These are phyloP conservation scores for Drosophila cognata DNA, from an alignment of 2,888 invertebrate genomes.

Conservation along the genomic window DNA sequence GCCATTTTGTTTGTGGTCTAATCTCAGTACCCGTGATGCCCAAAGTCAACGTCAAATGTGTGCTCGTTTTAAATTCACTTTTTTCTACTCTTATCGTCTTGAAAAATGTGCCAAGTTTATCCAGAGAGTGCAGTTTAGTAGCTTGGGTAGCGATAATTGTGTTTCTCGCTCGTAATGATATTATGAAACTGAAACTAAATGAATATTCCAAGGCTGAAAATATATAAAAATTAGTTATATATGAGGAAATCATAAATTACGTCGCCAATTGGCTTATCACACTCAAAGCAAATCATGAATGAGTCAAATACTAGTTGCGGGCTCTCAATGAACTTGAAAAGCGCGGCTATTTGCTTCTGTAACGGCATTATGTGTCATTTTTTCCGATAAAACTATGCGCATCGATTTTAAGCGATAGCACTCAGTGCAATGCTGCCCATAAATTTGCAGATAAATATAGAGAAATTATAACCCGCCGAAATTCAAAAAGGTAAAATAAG, in stretches of 20 bases:
- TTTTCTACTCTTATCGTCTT: conserved; percentile 54
- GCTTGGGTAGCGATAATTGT: conserved; percentile 50
- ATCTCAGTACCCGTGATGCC: conserved; percentile 20
- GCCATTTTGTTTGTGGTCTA: conserved; percentile 52
- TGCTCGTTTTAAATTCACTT: conserved; percentile 44
- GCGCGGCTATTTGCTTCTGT: conserved; percentile 26
- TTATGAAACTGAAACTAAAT: conserved; percentile 49
- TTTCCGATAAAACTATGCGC: conserved; percentile 14
- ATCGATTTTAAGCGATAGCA: conserved; percentile 36
- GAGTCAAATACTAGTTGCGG: conserved; percentile 6
- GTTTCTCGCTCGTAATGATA: conserved; percentile 36
- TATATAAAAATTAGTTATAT: conserved; percentile 36
- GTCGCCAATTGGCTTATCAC: conserved; percentile 54
- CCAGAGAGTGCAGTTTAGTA: conserved; percentile 34
- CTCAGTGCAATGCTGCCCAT: conserved; percentile 39
- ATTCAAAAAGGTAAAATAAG: conserved; percentile 11
- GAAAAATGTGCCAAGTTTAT: conserved; percentile 61
- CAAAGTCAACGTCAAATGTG: conserved; percentile 31
- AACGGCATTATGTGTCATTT: conserved; percentile 47
- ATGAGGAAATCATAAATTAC: conserved; percentile 19
- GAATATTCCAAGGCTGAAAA: conserved; percentile 41
- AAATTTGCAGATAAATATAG: neutral
- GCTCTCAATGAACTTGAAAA: conserved; percentile 30
- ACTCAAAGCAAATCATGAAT: conserved; percentile 22
- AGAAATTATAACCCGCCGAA: neutral